Conservation (phyloP, 1,140 invertebrate genomes). For the Tetraneura akinire region DNA sequence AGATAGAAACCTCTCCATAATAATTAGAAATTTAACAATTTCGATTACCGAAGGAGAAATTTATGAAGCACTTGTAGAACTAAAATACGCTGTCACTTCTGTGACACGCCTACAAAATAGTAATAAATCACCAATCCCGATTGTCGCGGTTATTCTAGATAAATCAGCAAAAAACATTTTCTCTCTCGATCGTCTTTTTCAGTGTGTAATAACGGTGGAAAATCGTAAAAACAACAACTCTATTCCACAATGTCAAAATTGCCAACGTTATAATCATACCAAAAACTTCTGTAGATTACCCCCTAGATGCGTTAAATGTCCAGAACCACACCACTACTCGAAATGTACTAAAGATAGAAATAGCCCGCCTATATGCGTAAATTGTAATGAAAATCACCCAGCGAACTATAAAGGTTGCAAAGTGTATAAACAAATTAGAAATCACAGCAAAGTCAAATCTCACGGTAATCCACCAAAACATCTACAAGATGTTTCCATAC, state of each 20-base stretch:
- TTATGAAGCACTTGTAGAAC: not conserved
- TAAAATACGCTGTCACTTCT: not conserved
- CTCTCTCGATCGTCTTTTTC: not conserved
- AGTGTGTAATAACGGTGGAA: not conserved
- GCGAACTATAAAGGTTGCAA: not conserved
- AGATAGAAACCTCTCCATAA: slow-evolving; percentile 3
- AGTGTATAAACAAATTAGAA: not conserved
- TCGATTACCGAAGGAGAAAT: not conserved
- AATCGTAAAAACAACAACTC: not conserved
- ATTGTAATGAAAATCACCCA: not conserved
- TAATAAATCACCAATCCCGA: not conserved
- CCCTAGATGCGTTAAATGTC: too few relatives aligned
- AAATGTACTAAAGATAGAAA: slow-evolving; percentile 13
- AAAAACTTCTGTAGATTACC: too few relatives aligned
- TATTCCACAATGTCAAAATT: not conserved
- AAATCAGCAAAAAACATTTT: not conserved
- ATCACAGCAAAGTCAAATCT: not conserved
- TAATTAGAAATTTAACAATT: not conserved
- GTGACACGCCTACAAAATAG: not conserved
- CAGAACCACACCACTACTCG: not conserved
- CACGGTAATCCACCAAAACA: not conserved
- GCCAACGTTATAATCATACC: not conserved
- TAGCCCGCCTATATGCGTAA: not conserved
- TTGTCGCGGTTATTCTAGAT: not conserved
- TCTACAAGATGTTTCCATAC: not conserved